phyloP scores from a whole-genome alignment of 2,113 vertebrate genomes.

The Narcine bancroftii region DNA sequence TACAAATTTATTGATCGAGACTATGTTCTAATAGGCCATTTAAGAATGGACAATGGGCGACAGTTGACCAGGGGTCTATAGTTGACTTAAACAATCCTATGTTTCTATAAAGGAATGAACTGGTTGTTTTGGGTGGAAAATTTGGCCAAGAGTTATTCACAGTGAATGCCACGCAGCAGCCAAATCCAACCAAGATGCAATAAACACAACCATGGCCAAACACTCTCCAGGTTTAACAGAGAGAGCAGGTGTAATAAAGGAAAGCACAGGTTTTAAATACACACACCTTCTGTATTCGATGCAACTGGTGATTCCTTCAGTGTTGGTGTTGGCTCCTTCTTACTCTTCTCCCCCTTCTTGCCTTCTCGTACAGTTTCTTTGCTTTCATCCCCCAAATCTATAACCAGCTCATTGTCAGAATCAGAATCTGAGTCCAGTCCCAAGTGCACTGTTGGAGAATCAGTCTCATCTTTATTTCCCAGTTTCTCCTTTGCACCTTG shows the following conservation, averaged over 20 bases:
- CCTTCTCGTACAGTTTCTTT: conserved; percentile 69
- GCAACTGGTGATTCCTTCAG: conserved; percentile 65
- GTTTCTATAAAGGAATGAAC: neutral
- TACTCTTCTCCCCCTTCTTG: conserved; percentile 59
- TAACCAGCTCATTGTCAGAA: conserved; percentile 85
- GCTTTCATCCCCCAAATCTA: conserved; percentile 83
- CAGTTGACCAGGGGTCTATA: too few species aligned
- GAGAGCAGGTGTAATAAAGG: neutral
- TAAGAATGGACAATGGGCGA: too few species aligned
- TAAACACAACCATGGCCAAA: conserved; percentile 40
- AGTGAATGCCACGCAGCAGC: neutral
- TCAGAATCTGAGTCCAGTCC: conserved; percentile 85
- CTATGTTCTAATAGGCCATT: too few species aligned
- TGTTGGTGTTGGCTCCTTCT: conserved; percentile 61
- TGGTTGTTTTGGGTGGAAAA: neutral
- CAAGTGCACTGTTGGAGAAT: conserved; percentile 60
- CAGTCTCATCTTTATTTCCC: conserved; percentile 73
- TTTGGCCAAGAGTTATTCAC: neutral
- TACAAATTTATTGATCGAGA: too few species aligned
- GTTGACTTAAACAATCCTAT: neutral
- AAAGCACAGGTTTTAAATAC: conserved; percentile 18
- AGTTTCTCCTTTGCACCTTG: conserved; percentile 65
- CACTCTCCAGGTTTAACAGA: neutral
- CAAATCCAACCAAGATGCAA: neutral
- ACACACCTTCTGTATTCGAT: conserved; percentile 71